Conservation (phyloP, 1,140 invertebrate genomes). For the Tetramorium parvispinum region DNA sequence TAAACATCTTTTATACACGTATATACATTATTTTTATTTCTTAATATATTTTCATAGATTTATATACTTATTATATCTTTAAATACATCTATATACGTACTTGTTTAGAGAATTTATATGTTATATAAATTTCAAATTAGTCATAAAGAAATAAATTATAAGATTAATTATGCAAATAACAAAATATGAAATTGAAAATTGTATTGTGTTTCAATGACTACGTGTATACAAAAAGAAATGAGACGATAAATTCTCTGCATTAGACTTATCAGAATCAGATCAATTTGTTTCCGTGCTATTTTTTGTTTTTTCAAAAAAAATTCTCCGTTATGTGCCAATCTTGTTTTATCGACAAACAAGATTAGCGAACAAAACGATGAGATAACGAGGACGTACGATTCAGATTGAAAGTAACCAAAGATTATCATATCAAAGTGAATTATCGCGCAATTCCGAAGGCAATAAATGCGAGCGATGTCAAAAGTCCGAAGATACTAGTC, state of each 20-base stretch:
- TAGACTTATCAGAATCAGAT: neutral
- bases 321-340: neutral
- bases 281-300: neutral
- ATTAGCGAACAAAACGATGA: neutral
- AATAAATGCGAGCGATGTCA: neutral
- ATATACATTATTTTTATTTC: neutral
- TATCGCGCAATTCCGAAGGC: neutral
- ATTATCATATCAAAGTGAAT: constrained; percentile 1
- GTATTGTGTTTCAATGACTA: neutral
- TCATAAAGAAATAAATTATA: neutral
- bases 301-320: neutral
- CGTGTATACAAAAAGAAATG: neutral
- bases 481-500: neutral
- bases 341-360: neutral
- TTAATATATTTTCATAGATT: neutral
- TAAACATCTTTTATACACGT: no score
- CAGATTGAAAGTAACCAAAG: neutral
- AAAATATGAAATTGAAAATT: neutral
- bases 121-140: neutral
- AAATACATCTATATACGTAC: no score
- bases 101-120: neutral
- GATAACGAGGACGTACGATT: neutral
- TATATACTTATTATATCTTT: neutral
- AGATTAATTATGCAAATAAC: neutral
- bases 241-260: neutral